These are phyloP conservation scores for Drosophila austrosaltans DNA, from an alignment of 2,888 invertebrate species.

Conservation along the genomic window DNA sequence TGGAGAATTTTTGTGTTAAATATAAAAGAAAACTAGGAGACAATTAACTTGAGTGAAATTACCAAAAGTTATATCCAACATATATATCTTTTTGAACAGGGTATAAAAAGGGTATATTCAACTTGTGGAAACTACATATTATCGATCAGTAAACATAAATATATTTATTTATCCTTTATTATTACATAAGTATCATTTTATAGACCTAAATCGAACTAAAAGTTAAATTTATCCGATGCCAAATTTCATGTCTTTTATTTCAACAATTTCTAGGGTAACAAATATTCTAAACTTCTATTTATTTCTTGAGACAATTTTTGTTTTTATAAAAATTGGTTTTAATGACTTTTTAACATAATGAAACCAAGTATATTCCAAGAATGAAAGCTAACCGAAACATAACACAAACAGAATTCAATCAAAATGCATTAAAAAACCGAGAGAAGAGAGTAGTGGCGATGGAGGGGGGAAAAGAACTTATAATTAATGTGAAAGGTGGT, in stretches of 20 bases:
- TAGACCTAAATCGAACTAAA: too few species aligned
- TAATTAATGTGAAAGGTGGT: slow-evolving; percentile 73
- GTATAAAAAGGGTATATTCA: not conserved
- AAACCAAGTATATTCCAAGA: slow-evolving; percentile 63
- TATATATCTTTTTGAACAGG: not conserved
- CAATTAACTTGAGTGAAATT: slow-evolving; percentile 31
- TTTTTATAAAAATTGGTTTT: slow-evolving; percentile 67
- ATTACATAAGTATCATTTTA: too few species aligned
- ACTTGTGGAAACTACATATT: too few species aligned
- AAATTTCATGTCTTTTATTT: too few species aligned
- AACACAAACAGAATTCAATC: slow-evolving; percentile 61
- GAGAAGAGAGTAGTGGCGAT: not conserved
- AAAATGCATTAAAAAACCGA: slow-evolving; percentile 75
- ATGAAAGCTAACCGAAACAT: slow-evolving; percentile 32
- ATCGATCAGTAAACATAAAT: too few species aligned
- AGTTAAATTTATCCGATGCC: too few species aligned
- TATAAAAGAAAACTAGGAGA: slow-evolving; percentile 30
- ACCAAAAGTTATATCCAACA: slow-evolving; percentile 1
- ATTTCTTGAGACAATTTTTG: slow-evolving; percentile 36
- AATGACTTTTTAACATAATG: slow-evolving; percentile 66
- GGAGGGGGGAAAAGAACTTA: slow-evolving; percentile 47
- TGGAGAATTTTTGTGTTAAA: slow-evolving; percentile 23
- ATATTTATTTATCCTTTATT: too few species aligned
- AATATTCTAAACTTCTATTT: not conserved
- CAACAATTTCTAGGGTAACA: too few species aligned